A percentile compares a stretch with the other conserved stretches of the same genome.
Conservation (phyloP, 2,888 invertebrate species). For the Synanthedon andrenaeformis region DNA sequence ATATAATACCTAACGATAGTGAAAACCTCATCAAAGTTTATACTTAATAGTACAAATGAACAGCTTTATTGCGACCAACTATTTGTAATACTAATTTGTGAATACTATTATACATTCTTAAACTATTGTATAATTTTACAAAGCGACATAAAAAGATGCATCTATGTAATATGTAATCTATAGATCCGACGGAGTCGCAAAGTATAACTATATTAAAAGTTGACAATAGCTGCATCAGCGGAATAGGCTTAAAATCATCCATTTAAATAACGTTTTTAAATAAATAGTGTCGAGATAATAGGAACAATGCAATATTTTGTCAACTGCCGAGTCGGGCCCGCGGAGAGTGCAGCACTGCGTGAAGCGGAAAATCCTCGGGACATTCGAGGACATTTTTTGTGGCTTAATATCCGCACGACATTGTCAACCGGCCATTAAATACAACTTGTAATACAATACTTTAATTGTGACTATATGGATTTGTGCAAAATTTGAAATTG, state of each 20-base stretch:
- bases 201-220: constrained; percentile 48
- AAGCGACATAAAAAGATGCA: too few relatives aligned
- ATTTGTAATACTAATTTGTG: too few relatives aligned
- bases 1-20: too few relatives aligned
- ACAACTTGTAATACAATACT: constrained; percentile 68
- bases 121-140: too few relatives aligned
- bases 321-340: constrained; percentile 63
- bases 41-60: too few relatives aligned
- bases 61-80: too few relatives aligned
- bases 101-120: too few relatives aligned
- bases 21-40: too few relatives aligned
- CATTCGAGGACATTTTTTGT: constrained; percentile 69
- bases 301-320: constrained; percentile 71
- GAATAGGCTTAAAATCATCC: constrained; percentile 67
- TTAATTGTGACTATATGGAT: constrained; percentile 61
- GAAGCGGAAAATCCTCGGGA: constrained; percentile 71
- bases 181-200: constrained; percentile 11
- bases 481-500: constrained; percentile 69
- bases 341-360: constrained; percentile 64
- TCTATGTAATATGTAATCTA: too few relatives aligned
- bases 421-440: constrained; percentile 69
- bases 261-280: constrained; percentile 71
- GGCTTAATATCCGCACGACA: constrained; percentile 69
- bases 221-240: constrained; percentile 56
- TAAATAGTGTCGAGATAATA: constrained; percentile 68